These are phyloP conservation scores for Sinelater perroti DNA, from an alignment of 2,888 invertebrate genomes.

Conservation along the genomic window DNA sequence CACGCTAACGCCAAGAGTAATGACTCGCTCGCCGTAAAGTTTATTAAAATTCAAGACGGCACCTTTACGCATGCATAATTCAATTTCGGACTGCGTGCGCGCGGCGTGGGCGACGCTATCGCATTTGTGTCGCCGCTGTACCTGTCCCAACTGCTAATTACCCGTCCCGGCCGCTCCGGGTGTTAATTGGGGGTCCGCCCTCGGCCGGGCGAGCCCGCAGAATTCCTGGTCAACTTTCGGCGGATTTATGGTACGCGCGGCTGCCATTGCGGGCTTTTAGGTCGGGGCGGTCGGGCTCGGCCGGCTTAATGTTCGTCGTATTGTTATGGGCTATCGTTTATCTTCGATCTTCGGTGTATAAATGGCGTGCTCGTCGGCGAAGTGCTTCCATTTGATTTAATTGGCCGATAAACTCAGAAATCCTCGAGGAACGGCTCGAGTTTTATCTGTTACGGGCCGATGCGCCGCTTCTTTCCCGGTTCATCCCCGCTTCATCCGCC, in stretches of 20 bases:
- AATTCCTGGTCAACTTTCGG: neutral
- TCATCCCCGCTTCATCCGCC: conserved; percentile 29
- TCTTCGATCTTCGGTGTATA: conserved; percentile 54
- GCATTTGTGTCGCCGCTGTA: conserved; percentile 27
- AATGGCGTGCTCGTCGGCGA: conserved; percentile 49
- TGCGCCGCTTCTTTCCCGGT: conserved; percentile 32
- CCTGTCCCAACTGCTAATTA: conserved; percentile 34
- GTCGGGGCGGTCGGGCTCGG: conserved; percentile 29
- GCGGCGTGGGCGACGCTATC: conserved; percentile 32
- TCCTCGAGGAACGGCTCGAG: conserved; percentile 42
- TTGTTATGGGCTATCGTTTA: conserved; percentile 36
- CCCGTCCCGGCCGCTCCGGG: conserved; percentile 15
- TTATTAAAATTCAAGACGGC: conserved; percentile 37
- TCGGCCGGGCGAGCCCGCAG: neutral
- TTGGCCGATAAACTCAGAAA: conserved; percentile 55
- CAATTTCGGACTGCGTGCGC: conserved; percentile 34
- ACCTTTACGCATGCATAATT: conserved; percentile 35
- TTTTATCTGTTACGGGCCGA: conserved; percentile 37
- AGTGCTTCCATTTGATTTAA: conserved; percentile 57
- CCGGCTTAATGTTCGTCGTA: conserved; percentile 36
- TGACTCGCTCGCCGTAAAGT: conserved; percentile 30
- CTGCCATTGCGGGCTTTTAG: conserved; percentile 19
- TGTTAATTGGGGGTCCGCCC: conserved; percentile 13
- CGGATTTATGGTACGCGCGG: neutral
- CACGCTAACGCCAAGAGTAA: conserved; percentile 46